phyloP scores from a whole-genome alignment of 1,140 invertebrate species.

The Spodoptera litura region DNA sequence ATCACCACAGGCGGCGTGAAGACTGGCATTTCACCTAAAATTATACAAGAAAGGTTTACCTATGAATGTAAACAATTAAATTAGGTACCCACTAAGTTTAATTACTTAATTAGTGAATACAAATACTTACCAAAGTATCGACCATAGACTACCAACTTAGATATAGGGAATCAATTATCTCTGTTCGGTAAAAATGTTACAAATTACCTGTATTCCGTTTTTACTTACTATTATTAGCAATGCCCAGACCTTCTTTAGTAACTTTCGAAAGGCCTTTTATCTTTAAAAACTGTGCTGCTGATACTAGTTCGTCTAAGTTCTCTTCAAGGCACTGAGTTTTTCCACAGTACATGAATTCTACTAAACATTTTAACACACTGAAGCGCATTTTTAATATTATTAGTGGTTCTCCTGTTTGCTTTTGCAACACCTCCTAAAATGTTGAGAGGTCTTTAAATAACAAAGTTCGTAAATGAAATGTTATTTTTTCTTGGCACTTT shows the following conservation, averaged over 20 bases:
- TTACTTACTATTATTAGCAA: slow-evolving; percentile 75
- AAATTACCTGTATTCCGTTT: slow-evolving; percentile 1
- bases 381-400: slow-evolving; percentile 83
- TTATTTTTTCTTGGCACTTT: neutral
- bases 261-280: slow-evolving; percentile 83
- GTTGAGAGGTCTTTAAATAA: too few relatives aligned
- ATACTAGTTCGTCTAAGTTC: slow-evolving; percentile 79
- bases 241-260: slow-evolving; percentile 82
- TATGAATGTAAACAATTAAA: too few relatives aligned
- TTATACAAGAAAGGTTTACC: slow-evolving; percentile 21
- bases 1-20: slow-evolving; percentile 81
- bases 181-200: neutral
- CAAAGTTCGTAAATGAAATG: too few relatives aligned
- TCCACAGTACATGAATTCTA: slow-evolving; percentile 83
- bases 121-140: too few relatives aligned
- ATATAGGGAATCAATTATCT: too few relatives aligned
- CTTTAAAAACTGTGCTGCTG: slow-evolving; percentile 80
- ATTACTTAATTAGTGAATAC: too few relatives aligned
- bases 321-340: slow-evolving; percentile 82
- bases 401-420: slow-evolving; percentile 77
- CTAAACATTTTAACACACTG: slow-evolving; percentile 78
- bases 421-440: slow-evolving; percentile 78
- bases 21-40: slow-evolving; percentile 73
- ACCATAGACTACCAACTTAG: too few relatives aligned
- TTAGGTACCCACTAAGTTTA: too few relatives aligned